Percentiles rank a stretch among this genome's conserved stretches.
Conservation (phyloP, 2,797 vertebrate genomes). For the Darevskia mixta region DNA sequence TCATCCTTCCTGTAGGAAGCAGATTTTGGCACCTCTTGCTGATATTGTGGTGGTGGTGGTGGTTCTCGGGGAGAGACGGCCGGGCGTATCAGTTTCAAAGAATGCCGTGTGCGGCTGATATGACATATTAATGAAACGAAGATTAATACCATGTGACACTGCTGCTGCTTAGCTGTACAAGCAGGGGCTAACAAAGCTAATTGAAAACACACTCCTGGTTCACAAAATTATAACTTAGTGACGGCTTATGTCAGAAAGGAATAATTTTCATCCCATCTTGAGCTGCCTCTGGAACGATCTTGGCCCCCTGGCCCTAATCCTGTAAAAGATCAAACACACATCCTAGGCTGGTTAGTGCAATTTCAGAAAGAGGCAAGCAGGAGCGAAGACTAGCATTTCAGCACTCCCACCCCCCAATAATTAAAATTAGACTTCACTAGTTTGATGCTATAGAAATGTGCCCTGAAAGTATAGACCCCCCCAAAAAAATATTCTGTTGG, state of each 20-base stretch:
- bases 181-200: conserved; percentile 59
- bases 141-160: conserved; percentile 68
- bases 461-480: too few relatives aligned
- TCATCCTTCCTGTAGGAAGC: conserved; percentile 80
- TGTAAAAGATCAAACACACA: neutral
- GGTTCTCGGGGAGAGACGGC: neutral
- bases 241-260: conserved; percentile 46
- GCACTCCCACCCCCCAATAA: neutral
- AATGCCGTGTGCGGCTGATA: conserved; percentile 25
- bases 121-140: conserved; percentile 60
- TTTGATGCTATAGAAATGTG: too few relatives aligned
- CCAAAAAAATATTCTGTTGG: too few relatives aligned
- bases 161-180: conserved; percentile 42
- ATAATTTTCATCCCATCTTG: neutral
- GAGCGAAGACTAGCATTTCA: neutral
- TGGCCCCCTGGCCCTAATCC: neutral
- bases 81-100: conserved; percentile 77
- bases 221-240: conserved; percentile 35
- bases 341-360: neutral
- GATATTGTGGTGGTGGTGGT: neutral
- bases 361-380: neutral
- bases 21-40: conserved; percentile 70
- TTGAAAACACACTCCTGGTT: conserved; percentile 53
- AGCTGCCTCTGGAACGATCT: neutral
- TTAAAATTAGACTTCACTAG: neutral